These are phyloP conservation scores for Phacellophora camtschatica DNA, from an alignment of 30 jellyfish, hydroid and myxozoan species.

Conservation along the genomic window DNA sequence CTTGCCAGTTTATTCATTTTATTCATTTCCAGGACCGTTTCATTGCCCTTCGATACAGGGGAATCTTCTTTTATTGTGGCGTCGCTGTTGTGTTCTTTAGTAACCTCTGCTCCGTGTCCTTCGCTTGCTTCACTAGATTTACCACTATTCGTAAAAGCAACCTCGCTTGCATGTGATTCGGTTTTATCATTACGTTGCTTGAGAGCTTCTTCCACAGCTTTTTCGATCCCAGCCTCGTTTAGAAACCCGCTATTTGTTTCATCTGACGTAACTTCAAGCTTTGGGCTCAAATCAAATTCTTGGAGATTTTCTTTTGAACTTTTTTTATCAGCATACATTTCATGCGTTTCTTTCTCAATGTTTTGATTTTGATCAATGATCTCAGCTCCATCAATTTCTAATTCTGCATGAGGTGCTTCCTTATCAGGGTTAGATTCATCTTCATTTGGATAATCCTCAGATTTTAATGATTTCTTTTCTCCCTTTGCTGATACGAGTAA, in stretches of 20 bases:
- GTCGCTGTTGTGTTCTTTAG: not conserved
- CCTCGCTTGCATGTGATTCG: conserved; percentile 34
- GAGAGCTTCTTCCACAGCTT: conserved; percentile 65
- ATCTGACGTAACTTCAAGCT: conserved; percentile 41
- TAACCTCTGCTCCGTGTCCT: conserved; percentile 30
- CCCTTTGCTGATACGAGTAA: conserved; percentile 26
- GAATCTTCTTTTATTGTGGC: not conserved
- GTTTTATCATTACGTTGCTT: conserved; percentile 22
- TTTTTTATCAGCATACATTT: conserved; percentile 32
- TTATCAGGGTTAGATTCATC: not conserved
- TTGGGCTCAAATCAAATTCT: conserved; percentile 54
- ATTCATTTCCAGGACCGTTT: conserved; percentile 72
- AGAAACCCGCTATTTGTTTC: conserved; percentile 33
- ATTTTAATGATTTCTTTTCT: conserved; percentile 33
- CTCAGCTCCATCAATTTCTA: conserved; percentile 67
- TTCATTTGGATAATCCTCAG: conserved; percentile 45
- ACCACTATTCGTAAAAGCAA: conserved; percentile 27
- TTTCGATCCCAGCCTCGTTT: conserved; percentile 65
- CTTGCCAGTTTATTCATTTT: conserved; percentile 63
- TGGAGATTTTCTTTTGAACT: not conserved
- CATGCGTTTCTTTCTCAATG: not conserved
- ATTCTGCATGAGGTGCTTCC: conserved; percentile 29
- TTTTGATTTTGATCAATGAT: not conserved
- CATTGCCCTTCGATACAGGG: conserved; percentile 28
- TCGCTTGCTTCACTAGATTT: not conserved